A percentile compares a stretch with the other conserved stretches of the same genome.
These are phyloP conservation scores for Aphelinus atriplicis DNA, from an alignment of 1,140 invertebrate species.

Conservation along the genomic window DNA sequence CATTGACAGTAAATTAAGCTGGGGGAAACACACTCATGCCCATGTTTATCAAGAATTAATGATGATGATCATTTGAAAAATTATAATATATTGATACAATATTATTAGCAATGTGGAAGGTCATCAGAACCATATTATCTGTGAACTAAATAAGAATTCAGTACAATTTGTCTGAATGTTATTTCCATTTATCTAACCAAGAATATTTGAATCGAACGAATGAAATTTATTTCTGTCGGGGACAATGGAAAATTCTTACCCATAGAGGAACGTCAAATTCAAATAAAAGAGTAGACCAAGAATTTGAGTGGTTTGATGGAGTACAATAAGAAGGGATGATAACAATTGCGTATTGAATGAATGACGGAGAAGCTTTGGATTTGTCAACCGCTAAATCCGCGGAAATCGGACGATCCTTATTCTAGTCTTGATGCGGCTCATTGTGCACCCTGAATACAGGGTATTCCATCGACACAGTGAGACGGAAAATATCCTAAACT, in stretches of 20 bases:
- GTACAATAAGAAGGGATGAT: conserved; percentile 1
- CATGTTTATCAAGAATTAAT: too few species aligned
- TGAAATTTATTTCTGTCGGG: too few species aligned
- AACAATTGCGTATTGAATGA: conserved; percentile 13
- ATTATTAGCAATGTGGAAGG: too few species aligned
- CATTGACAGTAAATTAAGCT: too few species aligned
- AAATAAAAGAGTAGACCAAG: not conserved
- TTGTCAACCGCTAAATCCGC: conserved; percentile 30
- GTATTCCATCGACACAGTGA: conserved; percentile 6
- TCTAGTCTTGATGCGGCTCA: conserved; percentile 24
- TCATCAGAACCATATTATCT: too few species aligned
- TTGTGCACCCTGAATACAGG: conserved; percentile 1
- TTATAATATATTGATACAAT: too few species aligned
- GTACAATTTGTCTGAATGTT: too few species aligned
- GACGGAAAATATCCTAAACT: conserved; percentile 43
- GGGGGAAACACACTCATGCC: too few species aligned
- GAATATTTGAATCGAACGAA: too few species aligned
- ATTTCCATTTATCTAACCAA: too few species aligned
- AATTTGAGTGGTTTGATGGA: not conserved
- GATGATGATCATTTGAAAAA: too few species aligned
- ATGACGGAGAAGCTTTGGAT: conserved; percentile 16
- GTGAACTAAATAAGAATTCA: too few species aligned
- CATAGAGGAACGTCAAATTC: not conserved
- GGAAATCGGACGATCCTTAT: conserved; percentile 25
- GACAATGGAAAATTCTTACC: not conserved